A percentile compares a stretch with the other conserved stretches of the same genome.
Conservation (phyloP, 2,113 vertebrate genomes). For the Dolichotis patagonum region DNA sequence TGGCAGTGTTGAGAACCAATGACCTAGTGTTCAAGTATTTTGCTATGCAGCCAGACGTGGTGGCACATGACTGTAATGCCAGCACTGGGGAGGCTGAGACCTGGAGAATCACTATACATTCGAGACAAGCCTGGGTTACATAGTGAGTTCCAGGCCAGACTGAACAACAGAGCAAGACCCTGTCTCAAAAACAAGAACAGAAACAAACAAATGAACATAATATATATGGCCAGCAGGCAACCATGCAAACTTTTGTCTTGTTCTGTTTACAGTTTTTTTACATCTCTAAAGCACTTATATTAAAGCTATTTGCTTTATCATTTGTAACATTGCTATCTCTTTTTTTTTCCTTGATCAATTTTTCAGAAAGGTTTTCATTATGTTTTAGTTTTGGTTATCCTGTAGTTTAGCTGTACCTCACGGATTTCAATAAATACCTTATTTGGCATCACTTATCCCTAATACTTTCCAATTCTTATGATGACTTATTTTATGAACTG, state of each 20-base stretch:
- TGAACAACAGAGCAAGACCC: not conserved
- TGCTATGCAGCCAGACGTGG: not conserved
- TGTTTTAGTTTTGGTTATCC: not conserved
- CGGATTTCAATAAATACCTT: not conserved
- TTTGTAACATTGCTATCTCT: not conserved
- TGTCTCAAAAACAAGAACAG: not conserved
- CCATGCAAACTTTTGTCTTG: not conserved
- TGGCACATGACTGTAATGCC: not conserved
- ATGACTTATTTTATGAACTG: conserved; percentile 21
- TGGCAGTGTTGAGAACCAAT: not conserved
- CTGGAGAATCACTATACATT: not conserved
- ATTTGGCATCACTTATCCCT: not conserved
- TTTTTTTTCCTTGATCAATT: conserved; percentile 7
- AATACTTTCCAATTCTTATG: conserved; percentile 44
- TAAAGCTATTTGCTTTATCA: not conserved
- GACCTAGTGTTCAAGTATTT: not conserved
- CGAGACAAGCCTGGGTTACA: not conserved
- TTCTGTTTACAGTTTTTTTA: not conserved
- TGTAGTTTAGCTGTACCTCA: not conserved
- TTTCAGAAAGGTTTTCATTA: conserved; percentile 15
- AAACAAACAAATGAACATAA: too few relatives aligned
- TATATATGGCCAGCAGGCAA: not conserved
- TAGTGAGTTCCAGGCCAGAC: not conserved
- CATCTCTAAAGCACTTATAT: not conserved
- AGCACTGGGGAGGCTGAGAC: not conserved